phyloP scores from a whole-genome alignment of 2,113 vertebrate genomes.

The Salvelinus fontinalis region DNA sequence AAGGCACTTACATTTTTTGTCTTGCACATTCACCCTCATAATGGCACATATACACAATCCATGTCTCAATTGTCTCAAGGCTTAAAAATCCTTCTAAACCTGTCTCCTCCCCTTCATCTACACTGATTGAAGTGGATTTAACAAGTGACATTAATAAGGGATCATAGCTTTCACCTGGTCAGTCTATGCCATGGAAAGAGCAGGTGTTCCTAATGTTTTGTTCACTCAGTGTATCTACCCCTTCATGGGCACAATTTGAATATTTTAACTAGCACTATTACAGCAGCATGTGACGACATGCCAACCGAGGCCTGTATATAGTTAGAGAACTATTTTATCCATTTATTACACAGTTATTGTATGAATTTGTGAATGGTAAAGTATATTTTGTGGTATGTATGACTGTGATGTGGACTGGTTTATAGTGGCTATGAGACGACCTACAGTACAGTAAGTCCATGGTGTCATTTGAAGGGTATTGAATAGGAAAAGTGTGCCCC shows the following conservation, averaged over 20 bases:
- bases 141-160: too few species aligned
- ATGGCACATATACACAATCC: slow-evolving; percentile 36
- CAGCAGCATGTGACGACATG: slow-evolving; percentile 54
- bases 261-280: slow-evolving; percentile 28
- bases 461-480: slow-evolving; percentile 35
- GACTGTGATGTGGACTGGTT: slow-evolving; percentile 46
- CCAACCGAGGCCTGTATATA: slow-evolving; percentile 57
- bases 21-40: slow-evolving; percentile 12
- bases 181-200: too few species aligned
- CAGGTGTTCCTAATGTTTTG: too few species aligned
- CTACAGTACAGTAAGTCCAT: slow-evolving; percentile 20
- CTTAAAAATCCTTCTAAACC: too few species aligned
- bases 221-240: too few species aligned
- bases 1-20: not conserved
- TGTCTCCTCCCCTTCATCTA: too few species aligned
- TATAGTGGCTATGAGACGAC: not conserved
- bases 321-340: slow-evolving; percentile 57
- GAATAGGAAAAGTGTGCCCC: not conserved
- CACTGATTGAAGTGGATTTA: too few species aligned
- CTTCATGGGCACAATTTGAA: too few species aligned
- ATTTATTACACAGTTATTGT: slow-evolving; percentile 29
- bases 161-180: too few species aligned
- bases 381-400: slow-evolving; percentile 37
- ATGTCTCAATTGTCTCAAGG: too few species aligned
- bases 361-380: slow-evolving; percentile 45